Conservation (phyloP, 1,140 invertebrate genomes). For the Hydropsyche tenuis region DNA sequence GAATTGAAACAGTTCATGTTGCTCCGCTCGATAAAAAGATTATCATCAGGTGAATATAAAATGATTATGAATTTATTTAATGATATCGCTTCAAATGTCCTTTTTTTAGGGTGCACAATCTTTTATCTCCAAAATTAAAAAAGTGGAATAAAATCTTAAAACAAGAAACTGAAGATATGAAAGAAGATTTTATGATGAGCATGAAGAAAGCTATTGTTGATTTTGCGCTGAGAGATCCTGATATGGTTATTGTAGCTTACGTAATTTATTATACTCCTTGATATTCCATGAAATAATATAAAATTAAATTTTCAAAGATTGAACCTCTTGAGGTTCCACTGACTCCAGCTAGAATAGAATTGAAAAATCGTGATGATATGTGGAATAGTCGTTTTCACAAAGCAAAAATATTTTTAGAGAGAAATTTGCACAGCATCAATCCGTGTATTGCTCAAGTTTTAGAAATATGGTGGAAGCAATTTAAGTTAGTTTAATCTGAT, state of each 20-base stretch:
- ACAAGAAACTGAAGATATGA: conserved; percentile 68
- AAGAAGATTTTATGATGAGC: conserved; percentile 81
- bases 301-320: conserved; percentile 53
- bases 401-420: conserved; percentile 57
- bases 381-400: conserved; percentile 63
- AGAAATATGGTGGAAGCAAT: conserved; percentile 81
- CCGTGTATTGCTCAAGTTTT: conserved; percentile 81
- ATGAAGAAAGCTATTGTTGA: conserved; percentile 90
- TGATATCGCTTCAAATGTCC: background rate
- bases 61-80: conserved; percentile 6
- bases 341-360: conserved; percentile 65
- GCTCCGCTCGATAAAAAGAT: conserved; percentile 75
- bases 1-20: conserved; percentile 85
- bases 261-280: no score
- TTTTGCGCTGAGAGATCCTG: conserved; percentile 83
- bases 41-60: conserved; percentile 59
- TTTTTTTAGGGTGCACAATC: conserved; percentile 57
- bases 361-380: conserved; percentile 69
- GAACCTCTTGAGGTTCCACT: conserved; percentile 60
- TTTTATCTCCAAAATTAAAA: conserved; percentile 61
- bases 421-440: conserved; percentile 80
- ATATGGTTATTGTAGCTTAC: no score
- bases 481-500: conserved; percentile 64
- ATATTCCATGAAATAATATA: no score
- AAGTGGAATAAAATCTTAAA: conserved; percentile 66